phyloP scores from a whole-genome alignment of 1,140 invertebrate species.

The Drosophila sturtevanti region DNA sequence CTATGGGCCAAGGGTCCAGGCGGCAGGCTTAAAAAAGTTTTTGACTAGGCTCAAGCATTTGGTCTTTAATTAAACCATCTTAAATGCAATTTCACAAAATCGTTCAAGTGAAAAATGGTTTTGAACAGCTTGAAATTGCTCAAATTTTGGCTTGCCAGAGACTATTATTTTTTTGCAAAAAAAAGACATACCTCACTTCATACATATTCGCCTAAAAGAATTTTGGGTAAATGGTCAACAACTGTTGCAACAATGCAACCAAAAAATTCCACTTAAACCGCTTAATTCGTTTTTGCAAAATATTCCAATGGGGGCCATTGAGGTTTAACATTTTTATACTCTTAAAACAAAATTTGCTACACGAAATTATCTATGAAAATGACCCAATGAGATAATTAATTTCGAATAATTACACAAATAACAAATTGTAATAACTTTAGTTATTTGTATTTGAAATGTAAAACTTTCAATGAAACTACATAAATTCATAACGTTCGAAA shows the following conservation, averaged over 20 bases:
- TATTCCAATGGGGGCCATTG: background rate
- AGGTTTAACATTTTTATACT: background rate
- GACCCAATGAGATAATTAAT: no score
- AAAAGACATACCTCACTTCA: background rate
- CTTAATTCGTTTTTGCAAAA: conserved; percentile 32
- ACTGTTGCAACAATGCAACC: conserved; percentile 4
- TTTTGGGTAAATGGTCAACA: background rate
- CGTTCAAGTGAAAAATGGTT: conserved; percentile 54
- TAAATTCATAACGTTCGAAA: no score
- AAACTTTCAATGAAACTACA: no score
- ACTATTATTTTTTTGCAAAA: background rate
- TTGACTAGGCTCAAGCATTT: conserved; percentile 24
- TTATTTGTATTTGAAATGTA: no score
- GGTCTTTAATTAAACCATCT: conserved; percentile 64
- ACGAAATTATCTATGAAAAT: no score
- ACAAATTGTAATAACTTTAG: no score
- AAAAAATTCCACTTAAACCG: conserved; percentile 40
- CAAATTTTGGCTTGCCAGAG: conserved; percentile 1
- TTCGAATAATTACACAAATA: no score
- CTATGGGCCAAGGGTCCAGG: background rate
- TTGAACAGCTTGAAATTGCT: conserved; percentile 24
- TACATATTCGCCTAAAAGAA: background rate
- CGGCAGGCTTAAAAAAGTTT: conserved; percentile 28
- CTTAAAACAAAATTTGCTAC: background rate
- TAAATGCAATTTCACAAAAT: conserved; percentile 59